A percentile compares a stretch with the other conserved stretches of the same genome.
These are phyloP conservation scores for Proterorhinus semilunaris DNA, from an alignment of 2,113 vertebrate genomes.

Conservation along the genomic window DNA sequence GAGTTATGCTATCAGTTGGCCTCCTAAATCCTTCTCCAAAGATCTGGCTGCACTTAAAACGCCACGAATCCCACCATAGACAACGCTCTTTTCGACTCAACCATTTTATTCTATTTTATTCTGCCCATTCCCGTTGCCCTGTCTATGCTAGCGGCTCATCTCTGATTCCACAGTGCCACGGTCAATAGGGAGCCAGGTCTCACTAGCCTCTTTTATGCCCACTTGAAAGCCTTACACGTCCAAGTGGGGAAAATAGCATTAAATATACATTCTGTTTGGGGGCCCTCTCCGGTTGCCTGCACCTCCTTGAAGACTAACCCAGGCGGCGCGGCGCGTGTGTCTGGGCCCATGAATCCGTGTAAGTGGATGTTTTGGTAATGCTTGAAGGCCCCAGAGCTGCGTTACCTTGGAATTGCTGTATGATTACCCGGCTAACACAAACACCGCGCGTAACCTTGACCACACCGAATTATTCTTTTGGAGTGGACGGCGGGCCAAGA, in stretches of 20 bases:
- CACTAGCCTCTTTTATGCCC: slow-evolving; percentile 64
- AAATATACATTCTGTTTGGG: slow-evolving; percentile 70
- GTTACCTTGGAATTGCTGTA: slow-evolving; percentile 61
- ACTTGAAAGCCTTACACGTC: slow-evolving; percentile 71
- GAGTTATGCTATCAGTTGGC: no score
- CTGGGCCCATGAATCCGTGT: slow-evolving; percentile 56
- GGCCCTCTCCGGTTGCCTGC: slow-evolving; percentile 52
- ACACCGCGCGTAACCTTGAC: slow-evolving; percentile 69
- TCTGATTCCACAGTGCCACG: slow-evolving; percentile 48
- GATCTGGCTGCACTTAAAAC: no score
- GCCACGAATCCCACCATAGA: slow-evolving; percentile 58
- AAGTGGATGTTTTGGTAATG: slow-evolving; percentile 75
- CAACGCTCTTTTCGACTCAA: slow-evolving; percentile 36
- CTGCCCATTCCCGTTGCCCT: slow-evolving; percentile 33
- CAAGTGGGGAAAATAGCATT: slow-evolving; percentile 54
- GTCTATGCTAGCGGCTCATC: slow-evolving; percentile 32
- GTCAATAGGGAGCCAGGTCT: slow-evolving; percentile 54
- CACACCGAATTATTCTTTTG: slow-evolving; percentile 57
- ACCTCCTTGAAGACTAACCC: slow-evolving; percentile 37
- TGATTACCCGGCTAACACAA: slow-evolving; percentile 72
- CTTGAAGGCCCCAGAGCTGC: slow-evolving; percentile 60
- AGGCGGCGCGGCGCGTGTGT: slow-evolving; percentile 46
- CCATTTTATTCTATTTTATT: slow-evolving; percentile 29
- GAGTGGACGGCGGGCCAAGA: slow-evolving; percentile 55
- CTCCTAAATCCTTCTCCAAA: no score